Evolutionary conservation across 1,140 invertebrate genomes (phyloP), one percentile per base, ranked within the genome.

Genomic region (Euwallacea similis): DNA sequence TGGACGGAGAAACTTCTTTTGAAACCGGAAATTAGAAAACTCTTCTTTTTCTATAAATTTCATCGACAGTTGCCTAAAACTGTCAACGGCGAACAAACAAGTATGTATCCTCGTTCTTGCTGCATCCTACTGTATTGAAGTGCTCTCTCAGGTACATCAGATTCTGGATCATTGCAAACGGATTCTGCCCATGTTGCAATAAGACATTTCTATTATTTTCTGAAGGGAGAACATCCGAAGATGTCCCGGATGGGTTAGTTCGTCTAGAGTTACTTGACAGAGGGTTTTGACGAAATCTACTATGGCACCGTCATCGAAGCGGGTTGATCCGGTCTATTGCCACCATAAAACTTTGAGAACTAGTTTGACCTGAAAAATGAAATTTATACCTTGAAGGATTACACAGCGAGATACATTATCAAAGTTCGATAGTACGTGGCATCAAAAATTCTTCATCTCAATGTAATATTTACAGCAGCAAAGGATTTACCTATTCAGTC

Each of bases 21-120:
- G 98, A 83, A 99, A 99, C 60, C 96, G 89, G 80, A 99, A 99
- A 83, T 99, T 99, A 0, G 97, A 90, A 81, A 99, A 98, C 84
- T 99, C 98, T 58, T 98, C 98, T 79, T 98, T 99, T 82, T 99
- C 98, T 72, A 99, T 96, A 78, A 99, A 99, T 81, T 99, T 99
- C 88, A 98, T 99, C 0, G 98, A 97, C 6, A 99, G 83, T 79
- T 99, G 98, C 16, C 97, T 85, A 6, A 99, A 82, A 2, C 98
- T 99, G 81, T 99, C 98, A 0, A 99, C 90, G 0, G 98, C 97
- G 82, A 99, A 99, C 80, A 78, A 78, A 0, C 97, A 90, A 72
- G 99, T 96, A n/a, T n/a, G 99, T 96, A 76, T 98, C 96, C 84
- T 98, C 96, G 79, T 95, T 96, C 33, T 88, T 89, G 83, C 93